Evolutionary conservation across 2,797 vertebrate species (phyloP).

Genomic region (Halcyon smyrnensis): DNA sequence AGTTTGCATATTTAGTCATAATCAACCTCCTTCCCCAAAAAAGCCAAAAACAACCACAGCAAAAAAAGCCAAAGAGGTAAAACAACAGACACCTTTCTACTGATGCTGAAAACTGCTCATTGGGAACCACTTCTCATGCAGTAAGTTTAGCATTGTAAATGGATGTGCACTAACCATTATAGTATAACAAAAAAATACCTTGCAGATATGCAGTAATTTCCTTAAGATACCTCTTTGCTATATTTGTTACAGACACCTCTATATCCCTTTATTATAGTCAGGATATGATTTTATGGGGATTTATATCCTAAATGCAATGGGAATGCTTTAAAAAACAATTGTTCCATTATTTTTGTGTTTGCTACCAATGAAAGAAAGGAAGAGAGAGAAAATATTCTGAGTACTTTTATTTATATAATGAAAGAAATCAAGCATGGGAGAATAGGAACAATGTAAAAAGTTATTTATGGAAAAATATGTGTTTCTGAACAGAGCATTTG

Average conservation of each 20-base stretch:
- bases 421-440: background rate
- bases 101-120: background rate
- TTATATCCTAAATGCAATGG: background rate
- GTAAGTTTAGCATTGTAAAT: background rate
- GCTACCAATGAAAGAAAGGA: background rate
- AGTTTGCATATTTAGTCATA: background rate
- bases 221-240: background rate
- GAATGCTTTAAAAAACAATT: background rate
- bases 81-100: background rate
- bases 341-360: background rate
- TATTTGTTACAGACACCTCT: background rate
- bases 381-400: background rate
- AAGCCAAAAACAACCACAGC: background rate
- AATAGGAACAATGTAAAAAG: background rate
- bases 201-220: background rate
- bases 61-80: background rate
- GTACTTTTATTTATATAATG: background rate
- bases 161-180: background rate
- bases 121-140: background rate
- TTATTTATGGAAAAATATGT: background rate
- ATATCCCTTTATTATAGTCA: background rate
- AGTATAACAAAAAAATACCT: background rate
- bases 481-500: background rate
- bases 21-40: background rate
- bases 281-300: background rate